phyloP scores from a whole-genome alignment of 2,888 invertebrate species.

The Actias luna region DNA sequence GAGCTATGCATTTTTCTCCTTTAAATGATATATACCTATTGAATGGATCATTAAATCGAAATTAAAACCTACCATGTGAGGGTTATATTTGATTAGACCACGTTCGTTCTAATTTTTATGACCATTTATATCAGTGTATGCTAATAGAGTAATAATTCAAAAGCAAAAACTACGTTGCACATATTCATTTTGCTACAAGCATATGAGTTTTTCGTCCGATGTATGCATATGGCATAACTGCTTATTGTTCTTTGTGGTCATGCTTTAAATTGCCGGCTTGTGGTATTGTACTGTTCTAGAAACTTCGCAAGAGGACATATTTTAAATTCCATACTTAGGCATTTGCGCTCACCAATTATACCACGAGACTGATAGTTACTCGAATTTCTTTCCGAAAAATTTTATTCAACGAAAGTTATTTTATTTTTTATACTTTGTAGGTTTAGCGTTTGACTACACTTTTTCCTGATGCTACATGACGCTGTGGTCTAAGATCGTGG shows the following conservation, averaged over 20 bases:
- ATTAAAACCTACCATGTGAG: too few relatives aligned
- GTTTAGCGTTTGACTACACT: too few relatives aligned
- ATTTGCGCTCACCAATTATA: neutral
- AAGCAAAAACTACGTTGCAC: neutral
- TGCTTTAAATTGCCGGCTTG: constrained; percentile 1
- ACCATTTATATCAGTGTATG: neutral
- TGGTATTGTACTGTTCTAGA: constrained; percentile 1
- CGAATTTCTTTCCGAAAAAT: too few relatives aligned
- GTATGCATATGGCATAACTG: constrained; percentile 1
- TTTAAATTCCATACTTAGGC: neutral
- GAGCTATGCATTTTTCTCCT: too few relatives aligned
- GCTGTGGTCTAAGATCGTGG: too few relatives aligned
- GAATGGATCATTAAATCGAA: too few relatives aligned
- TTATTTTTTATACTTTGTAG: too few relatives aligned
- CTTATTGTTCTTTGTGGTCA: constrained; percentile 6
- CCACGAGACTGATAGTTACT: neutral
- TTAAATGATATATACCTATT: too few relatives aligned
- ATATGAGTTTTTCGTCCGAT: neutral
- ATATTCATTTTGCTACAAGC: neutral
- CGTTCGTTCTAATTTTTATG: too few relatives aligned
- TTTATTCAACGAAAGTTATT: too few relatives aligned
- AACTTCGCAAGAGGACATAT: neutral
- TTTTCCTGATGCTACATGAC: too few relatives aligned
- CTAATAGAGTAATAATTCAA: neutral
- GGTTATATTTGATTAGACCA: too few relatives aligned